A percentile compares a stretch with the other conserved stretches of the same genome.
Evolutionary conservation across 2,113 vertebrate genomes (phyloP).

Genomic region (Alaudala cheleensis): DNA sequence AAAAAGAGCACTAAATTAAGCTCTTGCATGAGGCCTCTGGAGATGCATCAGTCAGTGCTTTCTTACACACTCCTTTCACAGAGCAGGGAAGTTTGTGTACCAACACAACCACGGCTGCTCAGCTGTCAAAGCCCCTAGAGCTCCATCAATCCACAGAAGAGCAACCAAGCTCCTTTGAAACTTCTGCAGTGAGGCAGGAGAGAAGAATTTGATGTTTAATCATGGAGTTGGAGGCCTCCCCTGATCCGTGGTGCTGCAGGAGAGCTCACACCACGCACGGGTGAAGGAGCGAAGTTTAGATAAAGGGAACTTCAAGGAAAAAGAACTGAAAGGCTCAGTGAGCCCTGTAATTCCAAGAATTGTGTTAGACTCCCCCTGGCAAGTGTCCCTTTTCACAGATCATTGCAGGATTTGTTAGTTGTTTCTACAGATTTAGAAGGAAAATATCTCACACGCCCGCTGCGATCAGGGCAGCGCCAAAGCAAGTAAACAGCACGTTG

Average conservation of each 20-base stretch:
- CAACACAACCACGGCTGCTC: background rate
- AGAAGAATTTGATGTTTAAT: background rate
- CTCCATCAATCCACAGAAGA: background rate
- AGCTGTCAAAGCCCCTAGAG: background rate
- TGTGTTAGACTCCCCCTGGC: background rate
- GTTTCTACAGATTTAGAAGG: slow-evolving; percentile 2
- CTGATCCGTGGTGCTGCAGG: background rate
- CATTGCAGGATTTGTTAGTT: background rate
- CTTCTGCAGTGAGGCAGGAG: background rate
- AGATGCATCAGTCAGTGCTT: slow-evolving; percentile 15
- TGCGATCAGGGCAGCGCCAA: background rate
- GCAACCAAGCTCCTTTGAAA: background rate
- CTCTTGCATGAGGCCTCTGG: slow-evolving; percentile 29
- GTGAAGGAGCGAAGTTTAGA: background rate
- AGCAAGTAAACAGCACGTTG: background rate
- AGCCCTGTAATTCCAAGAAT: background rate
- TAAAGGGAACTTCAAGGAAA: background rate
- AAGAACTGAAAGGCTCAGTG: background rate
- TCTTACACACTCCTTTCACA: background rate
- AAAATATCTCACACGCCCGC: background rate
- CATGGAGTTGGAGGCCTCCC: background rate
- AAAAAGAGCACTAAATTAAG: slow-evolving; percentile 52
- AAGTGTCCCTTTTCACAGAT: background rate
- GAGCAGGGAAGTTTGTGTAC: background rate
- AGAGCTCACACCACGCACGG: rapidly evolving